These are phyloP conservation scores for Pedicia rivosa DNA, from an alignment of 2,888 invertebrate genomes.

Conservation along the genomic window DNA sequence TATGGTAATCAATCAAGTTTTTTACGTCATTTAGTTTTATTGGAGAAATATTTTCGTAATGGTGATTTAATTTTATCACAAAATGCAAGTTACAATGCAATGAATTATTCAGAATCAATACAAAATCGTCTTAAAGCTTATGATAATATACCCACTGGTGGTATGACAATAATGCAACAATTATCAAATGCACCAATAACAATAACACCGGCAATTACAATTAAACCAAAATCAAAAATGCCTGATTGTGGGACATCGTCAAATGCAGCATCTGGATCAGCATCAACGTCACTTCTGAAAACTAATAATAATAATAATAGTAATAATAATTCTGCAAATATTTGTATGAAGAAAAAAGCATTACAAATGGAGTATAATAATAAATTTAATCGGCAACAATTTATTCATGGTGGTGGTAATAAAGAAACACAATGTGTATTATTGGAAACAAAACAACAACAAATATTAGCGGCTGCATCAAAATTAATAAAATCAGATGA, in stretches of 20 bases:
- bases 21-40: constrained; percentile 57
- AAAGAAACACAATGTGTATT: not conserved
- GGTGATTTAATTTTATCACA: constrained; percentile 61
- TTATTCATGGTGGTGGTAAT: not conserved
- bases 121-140: constrained; percentile 63
- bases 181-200: constrained; percentile 6
- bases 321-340: not conserved
- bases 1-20: constrained; percentile 81
- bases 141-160: constrained; percentile 34
- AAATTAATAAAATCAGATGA: constrained; percentile 20
- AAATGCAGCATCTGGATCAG: constrained; percentile 1
- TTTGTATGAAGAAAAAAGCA: not conserved
- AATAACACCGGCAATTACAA: constrained; percentile 15
- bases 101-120: constrained; percentile 64
- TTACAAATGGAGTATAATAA: not conserved
- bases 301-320: constrained; percentile 10
- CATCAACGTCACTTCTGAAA: constrained; percentile 8
- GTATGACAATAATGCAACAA: constrained; percentile 2
- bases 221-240: not conserved
- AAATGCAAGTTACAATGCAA: constrained; percentile 55
- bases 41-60: constrained; percentile 71
- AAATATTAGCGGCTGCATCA: constrained; percentile 23
- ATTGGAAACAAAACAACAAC: constrained; percentile 22
- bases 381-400: constrained; percentile 2
- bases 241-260: constrained; percentile 15